phyloP scores from a whole-genome alignment of 1,140 invertebrate genomes.

The Holotrichia oblita region DNA sequence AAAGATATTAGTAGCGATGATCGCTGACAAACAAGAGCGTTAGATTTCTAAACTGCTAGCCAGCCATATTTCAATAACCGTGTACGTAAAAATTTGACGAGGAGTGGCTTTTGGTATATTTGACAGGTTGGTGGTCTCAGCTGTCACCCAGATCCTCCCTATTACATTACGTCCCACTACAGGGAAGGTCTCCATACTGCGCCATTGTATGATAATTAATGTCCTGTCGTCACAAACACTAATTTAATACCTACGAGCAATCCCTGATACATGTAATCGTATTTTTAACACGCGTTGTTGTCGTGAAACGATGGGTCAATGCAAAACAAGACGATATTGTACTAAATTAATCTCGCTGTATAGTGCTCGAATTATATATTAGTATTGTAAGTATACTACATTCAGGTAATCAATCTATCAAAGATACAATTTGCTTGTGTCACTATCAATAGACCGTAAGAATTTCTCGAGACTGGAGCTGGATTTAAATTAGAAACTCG shows the following conservation, averaged over 20 bases:
- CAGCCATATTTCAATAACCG: slow-evolving; percentile 9
- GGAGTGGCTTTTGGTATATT: slow-evolving; percentile 28
- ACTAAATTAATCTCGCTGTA: background rate
- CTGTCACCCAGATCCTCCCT: slow-evolving; percentile 38
- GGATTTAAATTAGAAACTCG: too few species aligned
- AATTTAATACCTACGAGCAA: slow-evolving; percentile 40
- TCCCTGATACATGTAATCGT: slow-evolving; percentile 34
- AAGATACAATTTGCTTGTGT: too few species aligned
- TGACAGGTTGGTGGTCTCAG: slow-evolving; percentile 35
- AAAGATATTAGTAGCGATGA: too few species aligned
- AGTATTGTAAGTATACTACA: too few species aligned
- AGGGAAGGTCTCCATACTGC: slow-evolving; percentile 34
- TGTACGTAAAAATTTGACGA: slow-evolving; percentile 20
- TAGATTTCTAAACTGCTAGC: background rate
- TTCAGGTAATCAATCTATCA: too few species aligned
- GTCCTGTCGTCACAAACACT: slow-evolving; percentile 40
- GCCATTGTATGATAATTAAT: slow-evolving; percentile 43
- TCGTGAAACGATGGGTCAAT: slow-evolving; percentile 12
- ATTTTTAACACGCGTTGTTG: slow-evolving; percentile 37
- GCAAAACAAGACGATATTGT: slow-evolving; percentile 5
- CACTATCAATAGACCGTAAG: too few species aligned
- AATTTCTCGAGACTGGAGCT: too few species aligned
- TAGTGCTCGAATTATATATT: background rate
- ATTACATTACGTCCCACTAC: slow-evolving; percentile 30
- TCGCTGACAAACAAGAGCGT: background rate